Percentiles rank a stretch among this genome's conserved stretches.
Conservation (phyloP, 1,140 invertebrate species). For the Mactra quadrangularis region DNA sequence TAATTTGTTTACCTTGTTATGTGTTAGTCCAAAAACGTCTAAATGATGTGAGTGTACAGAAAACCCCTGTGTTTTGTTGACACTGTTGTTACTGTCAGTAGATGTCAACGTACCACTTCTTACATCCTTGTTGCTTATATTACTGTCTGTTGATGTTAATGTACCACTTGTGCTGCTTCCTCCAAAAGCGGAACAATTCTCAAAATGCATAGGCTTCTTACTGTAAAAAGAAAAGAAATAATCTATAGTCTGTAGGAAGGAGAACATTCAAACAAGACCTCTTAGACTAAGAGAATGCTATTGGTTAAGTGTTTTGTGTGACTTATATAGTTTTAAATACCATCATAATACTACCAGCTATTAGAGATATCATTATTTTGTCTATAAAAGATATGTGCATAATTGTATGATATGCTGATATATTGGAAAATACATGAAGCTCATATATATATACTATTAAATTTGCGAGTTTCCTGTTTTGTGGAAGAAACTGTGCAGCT, state of each 20-base stretch:
- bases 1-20: constrained; percentile 24
- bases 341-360: too few relatives aligned
- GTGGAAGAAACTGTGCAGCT: too few relatives aligned
- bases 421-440: too few relatives aligned
- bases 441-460: too few relatives aligned
- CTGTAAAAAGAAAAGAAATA: constrained; percentile 41
- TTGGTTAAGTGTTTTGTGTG: too few relatives aligned
- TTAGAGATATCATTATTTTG: too few relatives aligned
- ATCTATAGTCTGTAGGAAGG: background rate
- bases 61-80: background rate
- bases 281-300: too few relatives aligned
- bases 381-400: too few relatives aligned
- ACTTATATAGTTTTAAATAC: too few relatives aligned
- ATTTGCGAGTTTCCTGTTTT: too few relatives aligned
- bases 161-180: constrained; percentile 61
- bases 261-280: background rate
- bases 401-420: too few relatives aligned
- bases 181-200: constrained; percentile 62
- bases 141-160: constrained; percentile 59
- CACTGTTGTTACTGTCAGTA: constrained; percentile 57
- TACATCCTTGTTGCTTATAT: constrained; percentile 46
- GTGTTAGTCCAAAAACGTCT: constrained; percentile 53
- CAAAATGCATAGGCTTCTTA: constrained; percentile 57
- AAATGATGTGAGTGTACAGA: constrained; percentile 53
- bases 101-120: constrained; percentile 50